Conservation (phyloP, 1,140 invertebrate genomes). For the Pseudomyrmex flavicornis region DNA sequence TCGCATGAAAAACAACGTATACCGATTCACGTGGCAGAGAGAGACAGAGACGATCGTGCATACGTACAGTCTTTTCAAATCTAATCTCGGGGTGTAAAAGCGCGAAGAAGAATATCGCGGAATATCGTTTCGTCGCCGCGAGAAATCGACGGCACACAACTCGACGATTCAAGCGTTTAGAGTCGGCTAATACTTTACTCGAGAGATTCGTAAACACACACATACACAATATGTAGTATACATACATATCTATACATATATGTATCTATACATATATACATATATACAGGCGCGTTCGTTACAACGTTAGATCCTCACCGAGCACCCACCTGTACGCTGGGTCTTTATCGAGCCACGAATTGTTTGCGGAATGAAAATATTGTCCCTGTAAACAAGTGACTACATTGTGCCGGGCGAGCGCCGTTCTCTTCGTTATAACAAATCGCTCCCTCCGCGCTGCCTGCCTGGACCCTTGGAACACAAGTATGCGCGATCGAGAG, state of each 20-base stretch:
- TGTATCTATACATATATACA: conserved; percentile 33
- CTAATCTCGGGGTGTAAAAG: background rate
- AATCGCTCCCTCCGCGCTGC: conserved; percentile 70
- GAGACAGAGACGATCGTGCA: no score
- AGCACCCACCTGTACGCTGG: conserved; percentile 77
- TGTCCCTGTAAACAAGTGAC: conserved; percentile 84
- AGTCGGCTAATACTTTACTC: conserved; percentile 75
- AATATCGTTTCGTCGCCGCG: conserved; percentile 40
- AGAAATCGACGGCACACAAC: conserved; percentile 71
- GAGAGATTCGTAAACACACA: conserved; percentile 78
- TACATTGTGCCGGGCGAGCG: conserved; percentile 74
- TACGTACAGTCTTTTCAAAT: conserved; percentile 1
- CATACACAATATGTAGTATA: conserved; percentile 57
- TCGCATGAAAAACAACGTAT: no score
- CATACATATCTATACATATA: background rate
- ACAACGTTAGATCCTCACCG: conserved; percentile 78
- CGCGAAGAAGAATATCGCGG: conserved; percentile 20
- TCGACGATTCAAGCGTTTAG: conserved; percentile 74
- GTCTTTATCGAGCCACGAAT: conserved; percentile 84
- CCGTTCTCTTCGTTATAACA: conserved; percentile 76
- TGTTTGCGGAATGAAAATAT: conserved; percentile 85
- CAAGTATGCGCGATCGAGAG: conserved; percentile 68
- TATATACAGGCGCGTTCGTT: conserved; percentile 75
- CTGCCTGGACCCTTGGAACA: conserved; percentile 18
- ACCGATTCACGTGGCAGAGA: background rate